These are phyloP conservation scores for Danionella dracula DNA, from an alignment of 2,797 vertebrate species.

Conservation along the genomic window DNA sequence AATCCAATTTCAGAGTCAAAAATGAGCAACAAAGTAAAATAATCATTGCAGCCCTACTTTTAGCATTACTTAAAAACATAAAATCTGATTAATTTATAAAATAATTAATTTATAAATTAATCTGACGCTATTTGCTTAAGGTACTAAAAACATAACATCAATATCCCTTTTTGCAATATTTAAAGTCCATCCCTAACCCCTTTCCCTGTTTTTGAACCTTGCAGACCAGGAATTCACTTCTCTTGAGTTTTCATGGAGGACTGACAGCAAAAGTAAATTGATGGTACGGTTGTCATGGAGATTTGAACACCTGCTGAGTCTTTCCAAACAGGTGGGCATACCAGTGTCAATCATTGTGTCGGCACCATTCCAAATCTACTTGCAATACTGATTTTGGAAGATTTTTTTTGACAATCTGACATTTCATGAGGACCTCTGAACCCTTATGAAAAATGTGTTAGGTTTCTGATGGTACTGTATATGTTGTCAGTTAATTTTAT, in stretches of 20 bases:
- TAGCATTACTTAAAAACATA: no score
- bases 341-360: slow-evolving; percentile 36
- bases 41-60: no score
- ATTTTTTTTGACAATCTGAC: background rate
- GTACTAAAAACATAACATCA: no score
- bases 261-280: slow-evolving; percentile 55
- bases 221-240: slow-evolving; percentile 34
- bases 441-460: background rate
- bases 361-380: slow-evolving; percentile 2
- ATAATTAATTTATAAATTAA: no score
- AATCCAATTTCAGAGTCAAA: no score
- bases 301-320: slow-evolving; percentile 60
- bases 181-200: no score
- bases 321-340: slow-evolving; percentile 56
- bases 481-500: no score
- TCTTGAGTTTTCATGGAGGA: slow-evolving; percentile 45
- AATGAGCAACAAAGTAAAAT: no score
- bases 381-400: slow-evolving; percentile 4
- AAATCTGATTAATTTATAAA: no score
- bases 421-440: background rate
- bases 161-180: no score
- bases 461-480: no score
- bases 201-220: slow-evolving; percentile 47
- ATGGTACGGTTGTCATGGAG: slow-evolving; percentile 47
- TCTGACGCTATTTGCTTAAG: no score